These are phyloP conservation scores for Actinia tenebrosa DNA, from an alignment of 64 coral and sea anemone species.

Conservation along the genomic window DNA sequence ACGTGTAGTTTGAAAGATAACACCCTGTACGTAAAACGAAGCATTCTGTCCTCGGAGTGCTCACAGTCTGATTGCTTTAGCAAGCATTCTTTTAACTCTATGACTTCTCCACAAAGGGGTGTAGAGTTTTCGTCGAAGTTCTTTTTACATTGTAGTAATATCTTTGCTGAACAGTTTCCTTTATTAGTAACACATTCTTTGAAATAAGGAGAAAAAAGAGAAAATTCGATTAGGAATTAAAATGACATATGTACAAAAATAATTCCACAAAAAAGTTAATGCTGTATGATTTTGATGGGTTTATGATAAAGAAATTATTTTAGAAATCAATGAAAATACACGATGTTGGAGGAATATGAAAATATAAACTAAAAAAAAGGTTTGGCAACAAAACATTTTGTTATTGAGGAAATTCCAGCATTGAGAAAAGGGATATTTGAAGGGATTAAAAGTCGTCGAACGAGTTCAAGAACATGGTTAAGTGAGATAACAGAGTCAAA, in stretches of 20 bases:
- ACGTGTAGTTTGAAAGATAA: background rate
- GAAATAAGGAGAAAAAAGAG: background rate
- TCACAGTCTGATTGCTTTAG: background rate
- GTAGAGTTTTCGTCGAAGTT: background rate
- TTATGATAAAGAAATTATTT: background rate
- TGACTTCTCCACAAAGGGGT: background rate
- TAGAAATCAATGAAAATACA: background rate
- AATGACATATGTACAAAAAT: background rate
- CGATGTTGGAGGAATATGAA: background rate
- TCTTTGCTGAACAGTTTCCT: background rate
- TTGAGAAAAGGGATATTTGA: no score
- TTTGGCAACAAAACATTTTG: no score
- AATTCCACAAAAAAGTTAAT: no score
- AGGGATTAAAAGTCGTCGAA: background rate
- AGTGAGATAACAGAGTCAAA: background rate
- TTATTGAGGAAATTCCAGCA: no score
- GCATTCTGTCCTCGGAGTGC: background rate
- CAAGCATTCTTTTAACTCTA: background rate
- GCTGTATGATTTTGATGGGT: no score
- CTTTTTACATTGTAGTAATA: background rate
- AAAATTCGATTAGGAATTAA: background rate
- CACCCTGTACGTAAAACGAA: background rate
- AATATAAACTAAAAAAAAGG: background rate
- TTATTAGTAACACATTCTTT: background rate
- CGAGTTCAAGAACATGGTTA: background rate